A percentile compares a stretch with the other conserved stretches of the same genome.
These are phyloP conservation scores for Hyposoter didymator DNA, from an alignment of 2,888 invertebrate species.

Conservation along the genomic window DNA sequence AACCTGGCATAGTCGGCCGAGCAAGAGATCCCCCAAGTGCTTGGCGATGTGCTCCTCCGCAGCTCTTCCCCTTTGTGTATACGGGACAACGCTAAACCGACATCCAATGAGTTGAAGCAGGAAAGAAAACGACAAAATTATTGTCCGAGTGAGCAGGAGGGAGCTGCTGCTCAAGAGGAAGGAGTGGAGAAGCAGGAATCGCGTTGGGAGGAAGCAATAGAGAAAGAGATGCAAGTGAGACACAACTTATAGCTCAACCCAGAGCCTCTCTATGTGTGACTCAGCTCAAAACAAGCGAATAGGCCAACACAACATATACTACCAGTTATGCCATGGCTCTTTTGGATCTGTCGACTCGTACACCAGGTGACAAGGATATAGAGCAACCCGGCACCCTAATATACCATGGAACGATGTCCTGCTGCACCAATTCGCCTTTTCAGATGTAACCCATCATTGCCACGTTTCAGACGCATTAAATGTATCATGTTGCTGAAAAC, in stretches of 20 bases:
- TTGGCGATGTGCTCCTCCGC: conserved; percentile 34
- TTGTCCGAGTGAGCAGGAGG: conserved; percentile 57
- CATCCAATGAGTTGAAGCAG: conserved; percentile 57
- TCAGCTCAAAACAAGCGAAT: conserved; percentile 79
- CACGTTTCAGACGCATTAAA: too few species aligned
- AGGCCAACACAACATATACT: conserved; percentile 75
- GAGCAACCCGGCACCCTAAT: conserved; percentile 18
- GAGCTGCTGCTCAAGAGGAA: conserved; percentile 42
- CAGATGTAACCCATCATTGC: neutral
- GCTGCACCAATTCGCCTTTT: neutral
- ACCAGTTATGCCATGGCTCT: conserved; percentile 71
- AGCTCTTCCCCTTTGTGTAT: conserved; percentile 23
- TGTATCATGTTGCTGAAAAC: too few species aligned
- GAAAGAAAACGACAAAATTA: conserved; percentile 63
- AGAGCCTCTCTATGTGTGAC: conserved; percentile 74
- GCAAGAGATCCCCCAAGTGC: conserved; percentile 59
- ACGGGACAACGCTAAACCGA: conserved; percentile 40
- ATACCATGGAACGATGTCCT: neutral
- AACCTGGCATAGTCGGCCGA: conserved; percentile 73
- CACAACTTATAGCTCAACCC: conserved; percentile 44
- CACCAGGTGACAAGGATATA: conserved; percentile 64
- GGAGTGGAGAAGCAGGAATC: conserved; percentile 44
- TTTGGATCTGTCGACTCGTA: conserved; percentile 61
- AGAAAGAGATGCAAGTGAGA: conserved; percentile 39
- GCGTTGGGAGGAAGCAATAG: conserved; percentile 31